Percentiles rank a stretch among this genome's conserved stretches.
Evolutionary conservation across 2,888 invertebrate species (phyloP).

Genomic region (Xestia sexstrigata): DNA sequence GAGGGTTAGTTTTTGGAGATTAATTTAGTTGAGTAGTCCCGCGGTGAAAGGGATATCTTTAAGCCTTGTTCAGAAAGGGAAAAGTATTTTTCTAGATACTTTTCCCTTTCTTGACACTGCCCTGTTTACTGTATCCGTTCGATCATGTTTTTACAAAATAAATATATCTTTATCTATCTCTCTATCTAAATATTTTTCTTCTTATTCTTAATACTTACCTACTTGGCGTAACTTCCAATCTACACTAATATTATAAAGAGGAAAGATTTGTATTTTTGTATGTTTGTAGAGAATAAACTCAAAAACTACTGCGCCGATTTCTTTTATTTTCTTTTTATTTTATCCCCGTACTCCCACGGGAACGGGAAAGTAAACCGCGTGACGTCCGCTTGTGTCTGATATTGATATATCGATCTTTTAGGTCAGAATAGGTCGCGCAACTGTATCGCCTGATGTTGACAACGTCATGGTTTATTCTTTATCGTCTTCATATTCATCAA

Average conservation of each 20-base stretch:
- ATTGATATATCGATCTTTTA: too few relatives aligned
- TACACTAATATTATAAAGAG: too few relatives aligned
- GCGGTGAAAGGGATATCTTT: not conserved
- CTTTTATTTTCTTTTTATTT: too few relatives aligned
- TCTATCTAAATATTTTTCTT: not conserved
- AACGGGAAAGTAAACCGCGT: too few relatives aligned
- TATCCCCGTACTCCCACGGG: too few relatives aligned
- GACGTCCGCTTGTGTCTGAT: too few relatives aligned
- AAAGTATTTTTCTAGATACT: not conserved
- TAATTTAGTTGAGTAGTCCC: not conserved
- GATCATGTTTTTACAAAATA: not conserved
- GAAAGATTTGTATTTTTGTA: too few relatives aligned
- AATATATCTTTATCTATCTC: not conserved
- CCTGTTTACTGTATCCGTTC: not conserved
- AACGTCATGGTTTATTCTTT: not conserved
- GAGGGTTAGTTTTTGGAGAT: not conserved
- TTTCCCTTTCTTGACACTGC: not conserved
- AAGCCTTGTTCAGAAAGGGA: not conserved
- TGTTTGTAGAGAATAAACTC: too few relatives aligned
- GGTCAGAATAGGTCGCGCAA: not conserved
- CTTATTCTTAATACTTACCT: not conserved
- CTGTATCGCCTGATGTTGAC: not conserved
- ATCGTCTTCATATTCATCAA: not conserved
- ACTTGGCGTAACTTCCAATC: too few relatives aligned
- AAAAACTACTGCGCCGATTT: too few relatives aligned